A percentile compares a stretch with the other conserved stretches of the same genome.
These are phyloP conservation scores for Epizoanthus ramosus DNA, from an alignment of 92 coral and sea anemone species.

Conservation along the genomic window DNA sequence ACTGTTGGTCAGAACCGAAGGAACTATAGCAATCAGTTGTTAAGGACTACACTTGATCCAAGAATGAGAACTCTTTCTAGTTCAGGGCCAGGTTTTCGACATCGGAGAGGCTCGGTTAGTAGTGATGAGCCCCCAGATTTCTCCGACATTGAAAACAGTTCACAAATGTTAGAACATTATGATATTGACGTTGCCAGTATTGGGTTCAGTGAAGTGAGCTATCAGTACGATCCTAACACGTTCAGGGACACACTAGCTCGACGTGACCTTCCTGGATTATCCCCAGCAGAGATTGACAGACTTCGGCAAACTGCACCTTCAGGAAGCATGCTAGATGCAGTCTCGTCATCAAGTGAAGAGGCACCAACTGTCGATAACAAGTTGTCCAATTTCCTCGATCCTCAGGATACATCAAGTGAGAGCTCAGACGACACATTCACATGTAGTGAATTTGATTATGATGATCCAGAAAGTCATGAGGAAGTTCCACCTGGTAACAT, in stretches of 20 bases:
- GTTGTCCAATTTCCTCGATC: slow-evolving; percentile 82
- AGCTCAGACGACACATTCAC: slow-evolving; percentile 98
- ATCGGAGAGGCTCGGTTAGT: slow-evolving; percentile 77
- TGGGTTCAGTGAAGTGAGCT: slow-evolving; percentile 89
- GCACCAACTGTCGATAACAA: slow-evolving; percentile 76
- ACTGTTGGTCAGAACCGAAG: slow-evolving; percentile 15
- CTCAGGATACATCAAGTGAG: slow-evolving; percentile 87
- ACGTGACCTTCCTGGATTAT: slow-evolving; percentile 77
- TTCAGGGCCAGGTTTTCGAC: slow-evolving; percentile 59
- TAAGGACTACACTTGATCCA: slow-evolving; percentile 69
- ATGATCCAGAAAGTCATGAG: slow-evolving; percentile 75
- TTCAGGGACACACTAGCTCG: slow-evolving; percentile 78
- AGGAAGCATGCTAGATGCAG: slow-evolving; percentile 92
- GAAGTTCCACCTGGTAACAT: slow-evolving; percentile 70
- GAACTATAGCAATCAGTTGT: slow-evolving; percentile 48
- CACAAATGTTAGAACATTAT: slow-evolving; percentile 91
- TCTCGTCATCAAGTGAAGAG: slow-evolving; percentile 83
- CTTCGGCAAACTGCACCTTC: slow-evolving; percentile 89
- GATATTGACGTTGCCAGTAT: slow-evolving; percentile 96
- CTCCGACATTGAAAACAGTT: slow-evolving; percentile 86
- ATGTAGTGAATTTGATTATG: slow-evolving; percentile 94
- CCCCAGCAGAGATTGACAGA: slow-evolving; percentile 86
- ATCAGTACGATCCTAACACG: slow-evolving; percentile 84
- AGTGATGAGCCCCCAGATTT: slow-evolving; percentile 87
- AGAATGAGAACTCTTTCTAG: slow-evolving; percentile 63